Evolutionary conservation across 2,113 vertebrate genomes (phyloP), one percentile per base, ranked within the genome.

Genomic region (Dasypus novemcinctus): DNA sequence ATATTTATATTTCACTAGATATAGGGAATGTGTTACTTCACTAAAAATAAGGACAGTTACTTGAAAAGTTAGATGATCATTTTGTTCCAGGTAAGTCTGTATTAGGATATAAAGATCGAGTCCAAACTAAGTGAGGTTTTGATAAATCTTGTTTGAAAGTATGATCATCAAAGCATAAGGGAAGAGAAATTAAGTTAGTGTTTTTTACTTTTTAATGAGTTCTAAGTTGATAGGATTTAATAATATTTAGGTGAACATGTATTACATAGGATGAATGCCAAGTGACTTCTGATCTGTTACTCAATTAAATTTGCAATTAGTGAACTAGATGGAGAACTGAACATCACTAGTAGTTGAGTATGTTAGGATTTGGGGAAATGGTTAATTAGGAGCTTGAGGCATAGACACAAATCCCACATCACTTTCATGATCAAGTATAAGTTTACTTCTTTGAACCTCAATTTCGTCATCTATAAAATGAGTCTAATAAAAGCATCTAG

Each of bases 91-190:
- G 43, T 85, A 88, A 74, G 38, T 95, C 69, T 92, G 7, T 52
- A 13, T 88, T 4, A 66, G 49, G 59, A 74, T 88, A n/a, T 69
- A 91, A 52, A 72, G 68, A 3, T 87, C 18, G 57, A 87, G 46
- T 68, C 23, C 91, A 82, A 87, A 89, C 21, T 86, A 75, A 66
- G 5, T 93, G 38, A 94, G 23, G 11, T 89, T 97, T 89, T 87
- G 92, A 43, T 85, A 95, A 76, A 36, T 54, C 54, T 82, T 81
- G 36, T 81, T 81, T 92, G 41, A 93, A 52, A 38, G 23, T 68
- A 54, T 31, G 52, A 52, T 52, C 25, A 38, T 86, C 43, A 86
- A 41, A 87, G n/a, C 11, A 4, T 38, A 71, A 74, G 27, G 68
- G 52, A 59, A 87, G 27, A 54, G 36, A 59, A 41, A 74, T 23